Evolutionary conservation across 2,888 invertebrate species (phyloP).

Genomic region (Polyommatus icarus): DNA sequence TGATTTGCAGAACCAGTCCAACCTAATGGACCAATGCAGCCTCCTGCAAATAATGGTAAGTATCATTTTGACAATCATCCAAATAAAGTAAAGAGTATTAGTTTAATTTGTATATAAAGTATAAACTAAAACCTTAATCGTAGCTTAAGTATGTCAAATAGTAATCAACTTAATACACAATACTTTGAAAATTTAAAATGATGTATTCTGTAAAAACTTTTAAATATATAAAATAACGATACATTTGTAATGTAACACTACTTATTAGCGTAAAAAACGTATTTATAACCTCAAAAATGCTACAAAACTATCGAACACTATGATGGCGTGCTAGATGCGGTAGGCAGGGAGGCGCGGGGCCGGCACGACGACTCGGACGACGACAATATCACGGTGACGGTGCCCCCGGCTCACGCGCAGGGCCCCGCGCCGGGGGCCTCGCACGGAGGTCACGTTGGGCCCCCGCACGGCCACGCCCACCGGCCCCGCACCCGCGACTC

Average conservation of each 20-base stretch:
- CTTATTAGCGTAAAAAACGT: not conserved
- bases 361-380: slow-evolving; percentile 75
- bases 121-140: not conserved
- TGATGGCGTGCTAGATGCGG: slow-evolving; percentile 29
- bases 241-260: not conserved
- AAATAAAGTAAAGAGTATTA: not conserved
- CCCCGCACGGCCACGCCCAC: slow-evolving; percentile 39
- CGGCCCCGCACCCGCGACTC: slow-evolving; percentile 35
- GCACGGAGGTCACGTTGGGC: slow-evolving; percentile 39
- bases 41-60: slow-evolving; percentile 43
- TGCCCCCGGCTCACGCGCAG: slow-evolving; percentile 65
- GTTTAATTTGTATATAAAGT: not conserved
- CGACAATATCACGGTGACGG: slow-evolving; percentile 81
- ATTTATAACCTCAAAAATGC: not conserved
- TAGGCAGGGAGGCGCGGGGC: slow-evolving; percentile 41
- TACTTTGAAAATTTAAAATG: too few species aligned
- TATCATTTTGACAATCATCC: not conserved
- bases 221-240: too few species aligned
- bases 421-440: slow-evolving; percentile 36
- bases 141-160: not conserved
- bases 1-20: slow-evolving; percentile 43
- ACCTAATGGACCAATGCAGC: slow-evolving; percentile 50
- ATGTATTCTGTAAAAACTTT: too few species aligned
- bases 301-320: not conserved
- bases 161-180: too few species aligned